Percentiles rank a stretch among this genome's conserved stretches.
These are phyloP conservation scores for Ardeotis arabs DNA, from an alignment of 2,113 vertebrate species.

Conservation along the genomic window DNA sequence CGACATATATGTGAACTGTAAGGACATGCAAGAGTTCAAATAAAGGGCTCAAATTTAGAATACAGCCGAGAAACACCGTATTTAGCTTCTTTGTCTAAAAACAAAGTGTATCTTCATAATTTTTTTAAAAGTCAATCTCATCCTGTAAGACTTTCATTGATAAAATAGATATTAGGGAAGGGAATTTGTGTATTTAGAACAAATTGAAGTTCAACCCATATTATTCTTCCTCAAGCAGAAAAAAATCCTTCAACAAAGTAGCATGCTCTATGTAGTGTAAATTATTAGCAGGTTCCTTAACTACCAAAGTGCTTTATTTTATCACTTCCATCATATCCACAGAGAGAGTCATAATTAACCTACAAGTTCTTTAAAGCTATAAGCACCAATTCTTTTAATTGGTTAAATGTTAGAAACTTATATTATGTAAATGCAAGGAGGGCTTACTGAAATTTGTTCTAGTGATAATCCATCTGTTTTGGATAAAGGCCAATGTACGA, in stretches of 20 bases:
- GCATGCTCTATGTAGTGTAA: background rate
- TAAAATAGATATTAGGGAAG: background rate
- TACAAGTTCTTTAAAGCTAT: constrained; percentile 26
- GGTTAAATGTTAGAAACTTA: background rate
- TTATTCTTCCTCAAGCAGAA: background rate
- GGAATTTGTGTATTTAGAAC: background rate
- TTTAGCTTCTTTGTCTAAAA: background rate
- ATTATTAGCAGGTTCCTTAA: background rate
- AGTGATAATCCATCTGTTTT: constrained; percentile 57
- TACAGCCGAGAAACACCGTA: background rate
- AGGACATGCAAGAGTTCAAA: background rate
- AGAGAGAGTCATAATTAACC: constrained; percentile 41
- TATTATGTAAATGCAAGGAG: constrained; percentile 31
- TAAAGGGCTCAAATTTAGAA: background rate
- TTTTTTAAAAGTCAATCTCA: background rate
- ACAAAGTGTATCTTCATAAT: background rate
- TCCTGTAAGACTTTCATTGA: background rate
- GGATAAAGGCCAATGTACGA: background rate
- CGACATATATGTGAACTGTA: background rate
- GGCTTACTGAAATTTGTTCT: background rate
- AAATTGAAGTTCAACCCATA: background rate
- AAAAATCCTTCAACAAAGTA: background rate
- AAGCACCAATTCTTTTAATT: constrained; percentile 27
- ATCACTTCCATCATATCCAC: background rate
- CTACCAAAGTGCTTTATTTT: background rate